Percentiles rank a stretch among this genome's conserved stretches.
Evolutionary conservation across 2,888 invertebrate species (phyloP).

Genomic region (Saturnia japonica): DNA sequence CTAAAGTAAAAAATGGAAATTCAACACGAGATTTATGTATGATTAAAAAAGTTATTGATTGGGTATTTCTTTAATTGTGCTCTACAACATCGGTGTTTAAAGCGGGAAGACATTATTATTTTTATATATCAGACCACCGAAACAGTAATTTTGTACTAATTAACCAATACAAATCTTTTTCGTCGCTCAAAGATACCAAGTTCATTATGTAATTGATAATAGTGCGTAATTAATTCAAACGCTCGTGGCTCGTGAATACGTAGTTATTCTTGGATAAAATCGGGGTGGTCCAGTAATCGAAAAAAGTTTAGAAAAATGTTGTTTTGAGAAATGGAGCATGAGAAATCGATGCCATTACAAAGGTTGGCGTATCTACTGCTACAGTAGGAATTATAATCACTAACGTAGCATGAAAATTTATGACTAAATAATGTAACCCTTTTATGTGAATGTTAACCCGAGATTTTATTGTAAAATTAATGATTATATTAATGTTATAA

Average conservation of each 20-base stretch:
- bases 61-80: not conserved
- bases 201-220: conserved; percentile 59
- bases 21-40: not conserved
- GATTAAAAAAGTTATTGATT: not conserved
- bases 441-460: conserved; percentile 16
- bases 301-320: conserved; percentile 37
- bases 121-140: conserved; percentile 47
- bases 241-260: conserved; percentile 39
- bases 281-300: conserved; percentile 62
- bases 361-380: conserved; percentile 51
- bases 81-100: conserved; percentile 4
- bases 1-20: no score
- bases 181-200: conserved; percentile 45
- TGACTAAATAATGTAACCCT: conserved; percentile 28
- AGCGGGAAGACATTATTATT: conserved; percentile 10
- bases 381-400: conserved; percentile 61
- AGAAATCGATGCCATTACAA: conserved; percentile 58
- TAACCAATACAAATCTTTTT: conserved; percentile 42
- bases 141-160: conserved; percentile 38
- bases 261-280: conserved; percentile 21
- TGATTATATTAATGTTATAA: not conserved
- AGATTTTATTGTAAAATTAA: conserved; percentile 14
- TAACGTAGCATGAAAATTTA: conserved; percentile 69
- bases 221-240: conserved; percentile 69
- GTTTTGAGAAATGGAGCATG: conserved; percentile 52